phyloP scores from a whole-genome alignment of 1,140 invertebrate genomes.

The Drosophila willistoni region DNA sequence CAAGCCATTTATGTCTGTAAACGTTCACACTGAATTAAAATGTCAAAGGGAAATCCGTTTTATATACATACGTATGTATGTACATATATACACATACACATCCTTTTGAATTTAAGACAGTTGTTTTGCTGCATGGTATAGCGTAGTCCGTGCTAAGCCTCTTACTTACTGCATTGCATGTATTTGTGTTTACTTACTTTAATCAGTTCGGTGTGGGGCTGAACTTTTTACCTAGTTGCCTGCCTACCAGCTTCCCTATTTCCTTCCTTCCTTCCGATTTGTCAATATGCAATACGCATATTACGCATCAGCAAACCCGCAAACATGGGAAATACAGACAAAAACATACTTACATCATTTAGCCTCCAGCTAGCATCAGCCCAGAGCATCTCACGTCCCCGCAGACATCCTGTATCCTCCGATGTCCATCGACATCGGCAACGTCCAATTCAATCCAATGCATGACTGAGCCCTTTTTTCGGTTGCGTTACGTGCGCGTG shows the following conservation, averaged over 20 bases:
- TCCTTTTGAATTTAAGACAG: too few relatives aligned
- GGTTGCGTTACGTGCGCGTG: conserved; percentile 65
- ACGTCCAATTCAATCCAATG: conserved; percentile 9
- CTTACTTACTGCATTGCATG: neutral
- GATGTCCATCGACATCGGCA: neutral
- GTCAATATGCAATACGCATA: conserved; percentile 9
- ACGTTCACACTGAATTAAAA: too few relatives aligned
- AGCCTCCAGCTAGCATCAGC: conserved; percentile 19
- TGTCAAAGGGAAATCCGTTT: neutral
- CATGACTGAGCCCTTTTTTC: conserved; percentile 31
- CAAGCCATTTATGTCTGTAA: too few relatives aligned
- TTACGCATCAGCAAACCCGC: neutral
- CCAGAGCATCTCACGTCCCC: conserved; percentile 16
- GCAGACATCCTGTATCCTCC: conserved; percentile 20
- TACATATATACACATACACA: too few relatives aligned
- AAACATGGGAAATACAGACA: neutral
- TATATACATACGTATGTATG: neutral
- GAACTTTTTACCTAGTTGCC: neutral
- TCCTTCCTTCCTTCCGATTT: conserved; percentile 8
- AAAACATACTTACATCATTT: conserved; percentile 37
- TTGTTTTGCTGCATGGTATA: neutral
- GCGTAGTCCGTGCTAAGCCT: too few relatives aligned
- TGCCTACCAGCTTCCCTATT: neutral
- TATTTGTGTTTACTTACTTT: neutral
- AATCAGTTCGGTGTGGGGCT: neutral